These are phyloP conservation scores for Lates japonicus DNA, from an alignment of 2,797 vertebrate species.

Conservation along the genomic window DNA sequence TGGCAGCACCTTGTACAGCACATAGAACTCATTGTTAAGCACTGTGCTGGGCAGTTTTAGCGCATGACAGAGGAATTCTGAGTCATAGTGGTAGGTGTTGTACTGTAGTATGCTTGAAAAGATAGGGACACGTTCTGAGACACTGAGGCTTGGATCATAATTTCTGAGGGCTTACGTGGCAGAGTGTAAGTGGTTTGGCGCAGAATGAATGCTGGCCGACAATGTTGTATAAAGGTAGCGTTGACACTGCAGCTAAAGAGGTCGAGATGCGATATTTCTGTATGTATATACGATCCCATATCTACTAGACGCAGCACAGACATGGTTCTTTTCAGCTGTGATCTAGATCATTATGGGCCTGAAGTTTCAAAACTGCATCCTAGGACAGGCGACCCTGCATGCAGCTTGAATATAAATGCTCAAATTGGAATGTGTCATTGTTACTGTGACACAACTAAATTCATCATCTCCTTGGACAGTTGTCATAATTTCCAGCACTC, in stretches of 20 bases:
- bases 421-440: conserved; percentile 67
- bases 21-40: conserved; percentile 68
- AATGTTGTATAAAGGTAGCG: conserved; percentile 42
- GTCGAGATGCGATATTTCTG: background rate
- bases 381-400: conserved; percentile 62
- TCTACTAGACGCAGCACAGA: conserved; percentile 11
- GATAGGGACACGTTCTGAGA: conserved; percentile 63
- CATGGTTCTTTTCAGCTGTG: background rate
- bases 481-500: conserved; percentile 62
- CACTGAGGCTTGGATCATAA: conserved; percentile 55
- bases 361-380: conserved; percentile 25
- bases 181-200: conserved; percentile 44
- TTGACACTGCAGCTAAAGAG: conserved; percentile 24
- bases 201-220: conserved; percentile 42
- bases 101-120: conserved; percentile 64
- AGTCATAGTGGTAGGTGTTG: conserved; percentile 79
- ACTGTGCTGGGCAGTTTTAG: conserved; percentile 56
- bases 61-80: conserved; percentile 66
- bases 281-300: background rate
- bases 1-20: conserved; percentile 53
- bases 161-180: conserved; percentile 62
- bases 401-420: conserved; percentile 57
- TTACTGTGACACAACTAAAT: conserved; percentile 68
- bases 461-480: conserved; percentile 75
- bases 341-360: conserved; percentile 10